Evolutionary conservation across 1,140 invertebrate genomes (phyloP), one percentile per base, ranked within the genome.

Genomic region (Zaprionus lachaisei): DNA sequence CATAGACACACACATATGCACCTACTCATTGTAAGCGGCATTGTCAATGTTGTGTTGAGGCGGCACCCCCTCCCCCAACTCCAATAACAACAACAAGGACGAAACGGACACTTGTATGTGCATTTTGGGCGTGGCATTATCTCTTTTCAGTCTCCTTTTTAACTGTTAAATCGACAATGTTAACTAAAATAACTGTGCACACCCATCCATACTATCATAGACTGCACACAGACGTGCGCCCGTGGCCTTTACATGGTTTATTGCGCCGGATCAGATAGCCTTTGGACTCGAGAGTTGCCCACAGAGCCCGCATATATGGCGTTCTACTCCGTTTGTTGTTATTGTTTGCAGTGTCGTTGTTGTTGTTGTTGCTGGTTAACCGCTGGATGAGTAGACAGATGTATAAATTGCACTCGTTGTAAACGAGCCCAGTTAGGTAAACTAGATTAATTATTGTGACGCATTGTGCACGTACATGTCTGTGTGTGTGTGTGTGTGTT

Each of bases 81-180:
- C 9, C 74, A 60, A 58, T n/a, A 51, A 9, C 65, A 55, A 9
- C 65, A 55, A 67, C 65, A 69, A 66, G 66, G 64, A 76, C 63
- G 56, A 54, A 67, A 64, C 54, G 72, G 77, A 54, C 62, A 83
- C 70, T 65, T 66, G 65, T 64, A 51, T 76, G 67, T 76, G 67
- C 60, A 55, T 63, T 58, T 73, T 69, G 83, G 83, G 83, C 83
- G 83, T 86, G 83, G 83, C 80, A 80, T 54, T 77, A 56, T 51
- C 63, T 71, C 61, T 55, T 79, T 28, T 56, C n/a, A 38, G 12
- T 44, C 17, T 38, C 37, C 14, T 17, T 2, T 47, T n/a, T 17
- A 47, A 47, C 41, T 9, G 41, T 47, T 9, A 20, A 20, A n/a
- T 47, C 41, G 41, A 22, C 22, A 47, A 62, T 24, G 14, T 34